These are phyloP conservation scores for Andinoacara biseriatus DNA, from an alignment of 2,113 vertebrate genomes.

Conservation along the genomic window DNA sequence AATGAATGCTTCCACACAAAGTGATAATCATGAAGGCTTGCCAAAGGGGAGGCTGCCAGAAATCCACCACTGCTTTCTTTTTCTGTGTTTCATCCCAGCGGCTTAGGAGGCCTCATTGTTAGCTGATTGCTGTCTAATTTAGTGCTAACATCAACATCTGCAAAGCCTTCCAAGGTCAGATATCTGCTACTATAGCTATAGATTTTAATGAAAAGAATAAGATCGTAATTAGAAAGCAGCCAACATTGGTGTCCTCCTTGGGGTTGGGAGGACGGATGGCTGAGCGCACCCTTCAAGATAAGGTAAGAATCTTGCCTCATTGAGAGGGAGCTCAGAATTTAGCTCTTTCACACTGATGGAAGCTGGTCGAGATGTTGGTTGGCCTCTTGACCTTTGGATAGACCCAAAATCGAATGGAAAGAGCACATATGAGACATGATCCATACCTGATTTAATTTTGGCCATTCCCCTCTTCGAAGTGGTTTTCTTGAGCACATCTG, in stretches of 20 bases:
- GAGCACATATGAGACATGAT: not conserved
- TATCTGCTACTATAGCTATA: conserved; percentile 40
- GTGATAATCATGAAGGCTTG: conserved; percentile 73
- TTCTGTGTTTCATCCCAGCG: conserved; percentile 58
- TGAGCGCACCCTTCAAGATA: not conserved
- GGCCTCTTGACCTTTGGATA: not conserved
- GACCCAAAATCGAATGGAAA: not conserved
- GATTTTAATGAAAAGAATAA: conserved; percentile 24
- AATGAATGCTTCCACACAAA: conserved; percentile 80
- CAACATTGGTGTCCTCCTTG: not conserved
- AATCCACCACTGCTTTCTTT: conserved; percentile 54
- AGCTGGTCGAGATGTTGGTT: not conserved
- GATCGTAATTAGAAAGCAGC: conserved; percentile 1
- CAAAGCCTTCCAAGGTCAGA: conserved; percentile 25
- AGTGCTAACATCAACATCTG: conserved; percentile 32
- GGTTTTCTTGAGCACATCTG: not conserved
- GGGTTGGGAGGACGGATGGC: not conserved
- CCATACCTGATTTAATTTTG: not conserved
- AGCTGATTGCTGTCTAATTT: conserved; percentile 67
- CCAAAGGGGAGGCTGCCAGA: conserved; percentile 60
- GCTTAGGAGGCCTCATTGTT: conserved; percentile 44
- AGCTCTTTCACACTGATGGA: not conserved
- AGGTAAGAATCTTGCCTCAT: not conserved
- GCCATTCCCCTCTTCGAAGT: not conserved
- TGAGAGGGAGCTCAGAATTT: not conserved